Evolutionary conservation across 2,113 vertebrate genomes (phyloP).

Genomic region (Thamnaconus septentrionalis): DNA sequence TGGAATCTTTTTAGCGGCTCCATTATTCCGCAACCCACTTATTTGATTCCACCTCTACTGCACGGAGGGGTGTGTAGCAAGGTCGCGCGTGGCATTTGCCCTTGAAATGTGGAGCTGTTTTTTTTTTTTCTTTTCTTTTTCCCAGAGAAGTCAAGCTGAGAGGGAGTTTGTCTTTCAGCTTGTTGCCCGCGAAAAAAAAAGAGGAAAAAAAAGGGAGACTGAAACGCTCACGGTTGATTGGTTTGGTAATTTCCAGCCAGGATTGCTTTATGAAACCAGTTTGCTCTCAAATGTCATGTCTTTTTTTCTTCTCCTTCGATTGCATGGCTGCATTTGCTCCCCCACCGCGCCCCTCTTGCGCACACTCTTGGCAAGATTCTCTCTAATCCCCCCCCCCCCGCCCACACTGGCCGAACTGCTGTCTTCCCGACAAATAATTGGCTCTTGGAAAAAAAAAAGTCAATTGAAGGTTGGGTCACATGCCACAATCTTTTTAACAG

Average conservation of each 20-base stretch:
- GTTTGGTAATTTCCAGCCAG: slow-evolving; percentile 50
- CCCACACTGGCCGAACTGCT: too few relatives aligned
- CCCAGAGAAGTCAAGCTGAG: slow-evolving; percentile 15
- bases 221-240: slow-evolving; percentile 41
- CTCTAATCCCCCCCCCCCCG: too few relatives aligned
- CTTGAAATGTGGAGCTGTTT: slow-evolving; percentile 43
- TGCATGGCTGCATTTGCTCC: slow-evolving; percentile 36
- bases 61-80: slow-evolving; percentile 26
- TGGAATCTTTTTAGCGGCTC: slow-evolving; percentile 44
- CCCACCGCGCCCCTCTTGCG: not conserved
- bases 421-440: too few relatives aligned
- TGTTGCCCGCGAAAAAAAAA: slow-evolving; percentile 11
- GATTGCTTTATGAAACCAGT: slow-evolving; percentile 45
- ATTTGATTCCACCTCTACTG: slow-evolving; percentile 44
- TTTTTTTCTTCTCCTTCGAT: slow-evolving; percentile 55
- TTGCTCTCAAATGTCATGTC: slow-evolving; percentile 60
- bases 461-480: slow-evolving; percentile 28
- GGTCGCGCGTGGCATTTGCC: slow-evolving; percentile 47
- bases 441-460: slow-evolving; percentile 17
- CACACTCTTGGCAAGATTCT: not conserved
- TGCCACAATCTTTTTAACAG: slow-evolving; percentile 22
- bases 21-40: slow-evolving; percentile 50
- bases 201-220: slow-evolving; percentile 4
- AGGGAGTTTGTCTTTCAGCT: slow-evolving; percentile 10
- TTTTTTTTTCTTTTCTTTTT: not conserved